phyloP scores from a whole-genome alignment of 2,113 vertebrate species.

The Corythornis vintsioides region DNA sequence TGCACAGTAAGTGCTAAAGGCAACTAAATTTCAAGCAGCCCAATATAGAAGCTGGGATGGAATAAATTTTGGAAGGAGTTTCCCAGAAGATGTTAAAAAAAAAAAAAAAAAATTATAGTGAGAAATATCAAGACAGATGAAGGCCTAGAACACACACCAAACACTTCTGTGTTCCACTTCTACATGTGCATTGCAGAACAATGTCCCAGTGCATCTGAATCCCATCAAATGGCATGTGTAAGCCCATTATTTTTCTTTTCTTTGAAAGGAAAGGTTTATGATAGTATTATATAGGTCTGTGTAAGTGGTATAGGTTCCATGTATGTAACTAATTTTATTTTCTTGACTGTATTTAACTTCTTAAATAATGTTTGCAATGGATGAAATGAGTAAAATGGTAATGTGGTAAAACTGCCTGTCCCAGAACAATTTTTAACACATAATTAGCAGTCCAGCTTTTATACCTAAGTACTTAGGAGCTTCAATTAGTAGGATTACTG shows the following conservation, averaged over 20 bases:
- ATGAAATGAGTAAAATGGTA: background rate
- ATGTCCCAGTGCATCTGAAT: slow-evolving; percentile 18
- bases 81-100: background rate
- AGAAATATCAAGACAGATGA: background rate
- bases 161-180: background rate
- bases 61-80: background rate
- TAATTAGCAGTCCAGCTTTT: background rate
- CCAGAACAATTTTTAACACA: background rate
- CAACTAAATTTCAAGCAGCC: background rate
- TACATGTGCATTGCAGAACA: background rate
- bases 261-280: background rate
- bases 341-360: background rate
- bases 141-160: background rate
- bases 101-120: background rate
- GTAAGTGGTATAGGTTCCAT: background rate
- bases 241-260: background rate
- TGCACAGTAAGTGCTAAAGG: background rate
- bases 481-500: background rate
- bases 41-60: background rate
- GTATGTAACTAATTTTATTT: background rate
- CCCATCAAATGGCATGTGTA: background rate
- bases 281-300: background rate
- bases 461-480: background rate
- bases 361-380: background rate
- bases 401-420: background rate